phyloP scores from a whole-genome alignment of 2,888 invertebrate genomes.

The Trypoxylon attenuatum region DNA sequence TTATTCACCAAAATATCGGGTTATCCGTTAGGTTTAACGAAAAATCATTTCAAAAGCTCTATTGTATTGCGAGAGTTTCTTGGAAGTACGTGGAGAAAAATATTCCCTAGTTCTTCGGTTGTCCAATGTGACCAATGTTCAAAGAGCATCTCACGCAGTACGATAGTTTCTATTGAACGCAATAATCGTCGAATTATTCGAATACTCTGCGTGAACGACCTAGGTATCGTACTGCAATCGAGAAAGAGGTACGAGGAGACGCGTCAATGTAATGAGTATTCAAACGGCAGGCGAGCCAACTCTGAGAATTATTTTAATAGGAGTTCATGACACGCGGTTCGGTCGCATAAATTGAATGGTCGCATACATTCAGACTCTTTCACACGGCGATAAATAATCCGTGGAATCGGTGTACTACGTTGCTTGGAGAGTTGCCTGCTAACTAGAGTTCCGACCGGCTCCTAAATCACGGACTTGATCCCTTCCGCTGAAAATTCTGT shows the following conservation, averaged over 20 bases:
- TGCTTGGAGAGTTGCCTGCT: constrained; percentile 47
- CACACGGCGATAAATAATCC: constrained; percentile 35
- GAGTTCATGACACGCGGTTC: neutral
- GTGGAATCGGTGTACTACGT: constrained; percentile 23
- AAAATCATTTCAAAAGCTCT: too few relatives aligned
- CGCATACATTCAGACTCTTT: constrained; percentile 23
- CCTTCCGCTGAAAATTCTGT: constrained; percentile 25
- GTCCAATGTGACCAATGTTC: too few relatives aligned
- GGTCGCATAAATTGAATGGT: constrained; percentile 20
- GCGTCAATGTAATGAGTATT: neutral
- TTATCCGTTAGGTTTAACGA: too few relatives aligned
- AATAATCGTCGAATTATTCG: too few relatives aligned
- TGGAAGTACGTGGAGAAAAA: too few relatives aligned
- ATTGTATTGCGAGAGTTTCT: too few relatives aligned
- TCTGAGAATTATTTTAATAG: neutral
- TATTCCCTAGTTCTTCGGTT: too few relatives aligned
- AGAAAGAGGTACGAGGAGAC: neutral
- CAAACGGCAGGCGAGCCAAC: neutral
- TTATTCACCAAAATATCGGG: too few relatives aligned
- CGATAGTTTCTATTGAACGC: too few relatives aligned
- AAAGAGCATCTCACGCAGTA: too few relatives aligned
- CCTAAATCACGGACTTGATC: constrained; percentile 47
- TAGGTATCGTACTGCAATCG: too few relatives aligned
- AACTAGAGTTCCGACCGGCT: constrained; percentile 19
- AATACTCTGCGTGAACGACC: too few relatives aligned